Evolutionary conservation across 2,888 invertebrate genomes (phyloP).

Genomic region (Brenthis daphne): DNA sequence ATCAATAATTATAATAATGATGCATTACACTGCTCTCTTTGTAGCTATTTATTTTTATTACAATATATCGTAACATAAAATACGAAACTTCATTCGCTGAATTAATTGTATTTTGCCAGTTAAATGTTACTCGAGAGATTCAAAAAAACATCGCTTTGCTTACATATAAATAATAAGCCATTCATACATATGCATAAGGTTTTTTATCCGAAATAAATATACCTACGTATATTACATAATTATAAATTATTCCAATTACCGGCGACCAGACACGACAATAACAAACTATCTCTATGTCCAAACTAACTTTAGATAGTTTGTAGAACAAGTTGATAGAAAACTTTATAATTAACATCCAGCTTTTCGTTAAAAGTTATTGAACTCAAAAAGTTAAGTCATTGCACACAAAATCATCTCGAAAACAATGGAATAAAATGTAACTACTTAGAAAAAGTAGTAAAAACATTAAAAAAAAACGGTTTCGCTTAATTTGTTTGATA

Average conservation of each 20-base stretch:
- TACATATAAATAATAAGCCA: too few relatives aligned
- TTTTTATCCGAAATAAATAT: background rate
- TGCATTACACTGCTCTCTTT: too few relatives aligned
- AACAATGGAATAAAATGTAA: constrained; percentile 14
- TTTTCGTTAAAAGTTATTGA: background rate
- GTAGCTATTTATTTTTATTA: too few relatives aligned
- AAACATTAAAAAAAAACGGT: background rate
- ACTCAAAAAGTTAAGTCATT: constrained; percentile 2
- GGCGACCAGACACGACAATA: constrained; percentile 11
- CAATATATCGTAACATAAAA: too few relatives aligned
- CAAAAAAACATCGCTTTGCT: too few relatives aligned
- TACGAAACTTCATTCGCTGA: too few relatives aligned
- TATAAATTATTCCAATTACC: background rate
- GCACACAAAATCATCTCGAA: constrained; percentile 17
- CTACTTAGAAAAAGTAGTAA: background rate
- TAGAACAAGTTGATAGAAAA: background rate
- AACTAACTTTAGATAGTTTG: background rate
- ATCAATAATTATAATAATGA: too few relatives aligned
- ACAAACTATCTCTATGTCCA: background rate
- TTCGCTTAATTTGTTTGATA: background rate
- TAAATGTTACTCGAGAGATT: too few relatives aligned
- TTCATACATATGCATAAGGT: too few relatives aligned
- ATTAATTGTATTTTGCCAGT: too few relatives aligned
- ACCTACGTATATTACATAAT: background rate
- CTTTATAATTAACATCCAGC: background rate